phyloP scores from a whole-genome alignment of 2,797 vertebrate genomes.

The Clangula hyemalis region DNA sequence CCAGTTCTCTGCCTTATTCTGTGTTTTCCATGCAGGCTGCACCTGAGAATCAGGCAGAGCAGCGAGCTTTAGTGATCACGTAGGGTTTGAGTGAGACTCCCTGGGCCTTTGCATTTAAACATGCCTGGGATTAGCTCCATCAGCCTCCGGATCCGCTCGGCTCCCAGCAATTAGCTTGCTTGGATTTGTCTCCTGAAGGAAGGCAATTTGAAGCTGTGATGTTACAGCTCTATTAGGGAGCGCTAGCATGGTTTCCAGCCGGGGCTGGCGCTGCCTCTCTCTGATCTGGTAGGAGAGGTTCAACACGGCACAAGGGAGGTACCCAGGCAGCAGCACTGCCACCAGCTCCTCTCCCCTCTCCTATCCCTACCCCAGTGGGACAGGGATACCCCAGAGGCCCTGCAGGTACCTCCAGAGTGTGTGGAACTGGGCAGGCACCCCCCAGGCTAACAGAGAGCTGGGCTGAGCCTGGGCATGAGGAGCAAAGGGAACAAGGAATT shows the following conservation, averaged over 20 bases:
- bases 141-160: not conserved
- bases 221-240: constrained; percentile 49
- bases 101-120: constrained; percentile 38
- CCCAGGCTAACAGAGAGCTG: not conserved
- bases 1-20: not conserved
- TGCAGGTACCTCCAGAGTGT: not conserved
- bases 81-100: not conserved
- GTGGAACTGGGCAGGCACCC: not conserved
- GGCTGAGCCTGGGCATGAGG: not conserved
- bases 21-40: not conserved
- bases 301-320: accelerated
- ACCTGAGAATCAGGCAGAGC: not conserved
- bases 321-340: not conserved
- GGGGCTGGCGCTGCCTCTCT: not conserved
- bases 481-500: not conserved
- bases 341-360: not conserved
- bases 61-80: accelerated
- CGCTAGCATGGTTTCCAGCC: not conserved
- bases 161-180: constrained; percentile 21
- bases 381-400: not conserved
- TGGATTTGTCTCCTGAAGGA: constrained; percentile 31
- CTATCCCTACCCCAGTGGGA: accelerated
- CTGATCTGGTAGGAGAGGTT: not conserved
- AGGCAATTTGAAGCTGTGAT: constrained; percentile 7
- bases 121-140: constrained; percentile 44